Evolutionary conservation across 2,113 vertebrate species (phyloP).

Genomic region (Gavialis gangeticus): DNA sequence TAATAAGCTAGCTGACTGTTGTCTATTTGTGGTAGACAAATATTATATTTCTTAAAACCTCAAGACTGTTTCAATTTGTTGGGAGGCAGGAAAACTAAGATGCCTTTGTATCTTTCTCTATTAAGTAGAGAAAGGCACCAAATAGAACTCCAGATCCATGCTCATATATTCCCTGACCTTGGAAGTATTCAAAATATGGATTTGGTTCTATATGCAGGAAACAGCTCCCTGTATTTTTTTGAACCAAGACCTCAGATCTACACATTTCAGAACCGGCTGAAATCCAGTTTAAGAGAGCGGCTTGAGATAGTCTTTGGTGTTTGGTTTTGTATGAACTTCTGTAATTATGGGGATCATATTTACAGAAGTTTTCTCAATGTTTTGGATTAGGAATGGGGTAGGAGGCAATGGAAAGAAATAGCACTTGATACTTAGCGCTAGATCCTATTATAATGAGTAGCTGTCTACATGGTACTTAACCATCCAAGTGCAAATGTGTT

Average conservation of each 20-base stretch:
- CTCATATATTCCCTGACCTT: neutral
- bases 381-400: neutral
- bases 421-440: neutral
- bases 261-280: neutral
- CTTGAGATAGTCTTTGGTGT: neutral
- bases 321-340: neutral
- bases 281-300: neutral
- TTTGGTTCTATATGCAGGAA: neutral
- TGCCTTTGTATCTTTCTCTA: neutral
- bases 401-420: neutral
- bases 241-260: neutral
- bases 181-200: neutral
- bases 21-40: neutral
- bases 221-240: neutral
- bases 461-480: too few species aligned
- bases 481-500: too few species aligned
- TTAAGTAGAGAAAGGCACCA: neutral
- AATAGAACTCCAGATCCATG: neutral
- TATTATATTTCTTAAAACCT: neutral
- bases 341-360: neutral
- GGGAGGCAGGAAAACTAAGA: neutral
- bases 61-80: accelerated
- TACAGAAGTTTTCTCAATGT: neutral
- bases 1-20: neutral
- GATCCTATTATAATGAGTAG: too few species aligned